Base-by-base conservation (phyloP, 2,797 vertebrate genomes). In the Fratercula arctica region DNA sequence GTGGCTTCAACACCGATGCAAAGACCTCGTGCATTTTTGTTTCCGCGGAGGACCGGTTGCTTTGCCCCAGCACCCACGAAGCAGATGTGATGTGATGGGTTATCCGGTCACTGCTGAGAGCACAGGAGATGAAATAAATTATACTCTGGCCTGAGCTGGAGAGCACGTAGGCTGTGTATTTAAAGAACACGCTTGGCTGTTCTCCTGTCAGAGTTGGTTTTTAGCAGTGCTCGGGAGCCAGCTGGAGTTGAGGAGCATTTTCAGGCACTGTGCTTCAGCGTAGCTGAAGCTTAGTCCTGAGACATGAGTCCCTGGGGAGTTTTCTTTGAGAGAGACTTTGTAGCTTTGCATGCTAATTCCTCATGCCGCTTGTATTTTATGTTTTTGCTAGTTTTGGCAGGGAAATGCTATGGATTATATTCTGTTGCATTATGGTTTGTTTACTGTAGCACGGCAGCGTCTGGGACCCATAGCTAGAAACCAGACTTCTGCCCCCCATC, bases 171-270 rank as follows among this genome's bases (percentile, higher is more conserved):
- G 63, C 83, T 92, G 60, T 79, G 76, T 60, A 70, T 87, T 77
- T 59, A 54, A 70, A 78, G 46, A 91, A 11, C 54, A 23, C 16
- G 1, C 46, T 90, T 92, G 93, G 67, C 91, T 76, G 20, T 60
- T 87, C 24, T 93, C 85, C 87, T 9, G 1, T 75, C 61, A 64
- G 82, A 28, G 56, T 72, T 69, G 85, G 43, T 39, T 95, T 93
- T 66, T 19, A 93, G 87, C 63, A 70, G 18, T 1, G 2, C 59
- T 77, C 16, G 2, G 57, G 35, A 92, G 68, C 70, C 88, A 93
- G 68, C 77, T 85, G 95, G 61, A 95, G 73, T 51, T 93, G 64
- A 73, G 85, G 77, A 95, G 69, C 31, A 2, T 64, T 94, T 91
- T 81, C 45, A 80, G 68, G 37, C 8, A 6, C 68, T 39, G 51